Base-by-base conservation (phyloP, 2,888 invertebrate species). In the Lydus trimaculatus region DNA sequence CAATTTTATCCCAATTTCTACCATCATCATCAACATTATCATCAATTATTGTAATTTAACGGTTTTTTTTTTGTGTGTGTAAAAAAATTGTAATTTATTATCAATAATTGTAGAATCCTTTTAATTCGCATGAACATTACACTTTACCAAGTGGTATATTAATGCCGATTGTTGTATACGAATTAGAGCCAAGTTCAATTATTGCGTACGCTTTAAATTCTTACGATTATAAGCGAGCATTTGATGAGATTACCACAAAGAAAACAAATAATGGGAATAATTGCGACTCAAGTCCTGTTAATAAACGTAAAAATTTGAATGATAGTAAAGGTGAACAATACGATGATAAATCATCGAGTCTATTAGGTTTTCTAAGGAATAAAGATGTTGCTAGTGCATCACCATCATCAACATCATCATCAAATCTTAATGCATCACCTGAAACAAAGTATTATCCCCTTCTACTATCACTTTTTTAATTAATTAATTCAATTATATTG, bases 201-300 rank as follows among this genome's bases (percentile, higher is more conserved):
- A 93, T 97, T 69, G 94, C 96, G 0, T 95, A 94, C 80, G 91
- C 94, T 0, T 85, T 97, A 25, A 91, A 91, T 68, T 92, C 92
- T 0, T 84, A 84, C 15, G 93, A 94, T 64, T 94, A 95, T 80
- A 91, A 90, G 74, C 88, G 87, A 62, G 84, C 88, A 0, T 81
- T 91, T n/a, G 88, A 88, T 17, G 89, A 89, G 58, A 69, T 83
- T 4, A 79, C 75, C 0, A 84, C 72, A 9, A 77, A 72, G 60
- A 80, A 76, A 62, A 76, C 3, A 68, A 71, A 63, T 64, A 70
- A 78, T 0, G 87, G 39, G 6, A n/a, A 43, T 43, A 23, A 48
- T 48, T 15, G 15, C 1, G 15, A 36, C 66, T 82, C 87, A 0
- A 89, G 89, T 81, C 89, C 89, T 0, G 74, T 86, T 9, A 81